phyloP scores from a whole-genome alignment of 2,113 vertebrate species.

The Mastomys coucha region DNA sequence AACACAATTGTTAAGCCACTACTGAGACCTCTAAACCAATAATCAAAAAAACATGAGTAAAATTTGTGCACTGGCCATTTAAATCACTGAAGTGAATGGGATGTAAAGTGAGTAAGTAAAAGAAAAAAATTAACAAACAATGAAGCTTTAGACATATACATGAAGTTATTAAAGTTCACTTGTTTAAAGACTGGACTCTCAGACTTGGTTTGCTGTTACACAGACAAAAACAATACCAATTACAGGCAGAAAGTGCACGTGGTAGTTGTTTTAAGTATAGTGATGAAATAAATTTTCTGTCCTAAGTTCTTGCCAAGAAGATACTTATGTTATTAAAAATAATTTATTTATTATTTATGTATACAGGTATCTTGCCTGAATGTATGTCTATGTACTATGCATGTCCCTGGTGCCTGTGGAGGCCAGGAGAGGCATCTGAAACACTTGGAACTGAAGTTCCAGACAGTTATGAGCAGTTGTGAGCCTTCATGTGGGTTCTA shows the following conservation, averaged over 20 bases:
- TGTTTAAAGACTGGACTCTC: constrained; percentile 23
- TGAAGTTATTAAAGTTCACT: constrained; percentile 45
- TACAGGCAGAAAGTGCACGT: constrained; percentile 25
- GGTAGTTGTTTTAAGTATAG: constrained; percentile 50
- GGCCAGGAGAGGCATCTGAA: too few species aligned
- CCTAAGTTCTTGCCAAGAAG: constrained; percentile 27
- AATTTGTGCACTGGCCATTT: not conserved
- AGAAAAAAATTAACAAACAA: constrained; percentile 18
- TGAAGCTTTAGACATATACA: not conserved
- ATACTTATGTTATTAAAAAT: not conserved
- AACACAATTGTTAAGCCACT: not conserved
- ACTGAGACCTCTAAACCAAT: not conserved
- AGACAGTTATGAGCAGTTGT: not conserved
- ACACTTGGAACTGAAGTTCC: too few species aligned
- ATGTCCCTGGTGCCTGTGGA: not conserved
- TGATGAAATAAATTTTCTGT: not conserved
- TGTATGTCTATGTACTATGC: not conserved
- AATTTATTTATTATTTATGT: not conserved
- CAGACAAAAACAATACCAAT: constrained; percentile 26
- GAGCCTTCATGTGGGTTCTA: not conserved
- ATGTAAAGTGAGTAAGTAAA: too few species aligned
- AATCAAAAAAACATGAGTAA: not conserved
- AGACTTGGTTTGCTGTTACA: constrained; percentile 1
- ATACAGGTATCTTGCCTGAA: not conserved
- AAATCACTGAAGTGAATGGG: not conserved